A percentile compares a stretch with the other conserved stretches of the same genome.
Conservation (phyloP, 1,140 invertebrate genomes). For the Goniozus legneri region DNA sequence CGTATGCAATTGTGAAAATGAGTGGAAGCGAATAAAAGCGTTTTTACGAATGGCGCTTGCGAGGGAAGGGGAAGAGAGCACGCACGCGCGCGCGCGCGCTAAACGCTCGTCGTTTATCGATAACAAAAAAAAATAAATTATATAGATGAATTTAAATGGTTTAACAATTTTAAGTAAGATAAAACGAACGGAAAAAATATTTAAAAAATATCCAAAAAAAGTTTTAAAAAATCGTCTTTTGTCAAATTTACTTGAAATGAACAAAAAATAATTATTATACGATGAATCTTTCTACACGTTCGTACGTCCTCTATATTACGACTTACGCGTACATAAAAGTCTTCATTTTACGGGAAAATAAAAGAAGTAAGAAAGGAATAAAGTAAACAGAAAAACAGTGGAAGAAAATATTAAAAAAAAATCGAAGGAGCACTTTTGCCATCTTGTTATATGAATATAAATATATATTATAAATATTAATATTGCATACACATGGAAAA, state of each 20-base stretch:
- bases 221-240: constrained; percentile 39
- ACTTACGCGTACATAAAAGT: constrained; percentile 7
- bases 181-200: no score
- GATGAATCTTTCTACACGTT: constrained; percentile 54
- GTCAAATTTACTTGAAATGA: constrained; percentile 54
- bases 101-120: no score
- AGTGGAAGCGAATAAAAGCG: no score
- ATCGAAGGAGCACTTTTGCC: constrained; percentile 22
- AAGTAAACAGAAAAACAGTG: neutral
- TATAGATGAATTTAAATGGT: no score
- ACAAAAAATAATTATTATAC: constrained; percentile 43
- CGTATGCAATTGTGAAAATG: no score
- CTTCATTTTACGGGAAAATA: neutral
- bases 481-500: neutral
- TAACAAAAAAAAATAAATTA: no score
- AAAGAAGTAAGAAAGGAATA: neutral
- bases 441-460: constrained; percentile 22
- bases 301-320: constrained; percentile 47
- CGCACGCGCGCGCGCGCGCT: no score
- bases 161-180: no score
- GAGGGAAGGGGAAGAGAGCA: no score
- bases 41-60: no score
- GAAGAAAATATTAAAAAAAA: constrained; percentile 3
- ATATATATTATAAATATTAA: constrained; percentile 1
- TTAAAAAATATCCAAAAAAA: no score